Percentiles rank a stretch among this genome's conserved stretches.
Conservation (phyloP, 2,113 vertebrate genomes). For the Cephalopterus ornatus region DNA sequence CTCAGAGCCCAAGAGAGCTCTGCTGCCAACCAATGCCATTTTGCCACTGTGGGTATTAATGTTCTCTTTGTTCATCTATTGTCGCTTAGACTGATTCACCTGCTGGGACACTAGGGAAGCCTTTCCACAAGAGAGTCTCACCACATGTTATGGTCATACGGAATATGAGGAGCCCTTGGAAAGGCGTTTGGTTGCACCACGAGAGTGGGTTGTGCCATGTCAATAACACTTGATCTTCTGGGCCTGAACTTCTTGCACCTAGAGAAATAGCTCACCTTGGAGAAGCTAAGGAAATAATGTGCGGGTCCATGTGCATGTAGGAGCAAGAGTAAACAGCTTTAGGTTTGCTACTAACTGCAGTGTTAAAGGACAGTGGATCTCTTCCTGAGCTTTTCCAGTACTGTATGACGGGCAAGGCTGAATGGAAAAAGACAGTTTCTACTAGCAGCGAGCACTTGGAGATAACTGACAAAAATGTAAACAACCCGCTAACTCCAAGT, state of each 20-base stretch:
- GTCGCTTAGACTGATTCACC: not conserved
- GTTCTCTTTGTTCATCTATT: not conserved
- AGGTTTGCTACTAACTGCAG: not conserved
- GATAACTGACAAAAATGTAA: slow-evolving; percentile 2
- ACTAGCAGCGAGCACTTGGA: not conserved
- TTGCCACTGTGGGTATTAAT: not conserved
- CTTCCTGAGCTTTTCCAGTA: not conserved
- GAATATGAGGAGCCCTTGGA: not conserved
- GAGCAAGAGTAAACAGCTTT: not conserved
- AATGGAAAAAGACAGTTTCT: not conserved
- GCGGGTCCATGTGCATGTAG: not conserved
- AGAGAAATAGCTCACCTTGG: not conserved
- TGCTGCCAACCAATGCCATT: not conserved
- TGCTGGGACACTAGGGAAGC: not conserved
- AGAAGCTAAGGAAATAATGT: not conserved
- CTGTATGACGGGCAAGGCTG: not conserved
- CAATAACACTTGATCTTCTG: not conserved
- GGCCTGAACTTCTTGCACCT: not conserved
- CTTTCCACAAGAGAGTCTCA: rapidly evolving
- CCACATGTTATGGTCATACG: not conserved
- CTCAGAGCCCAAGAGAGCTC: not conserved
- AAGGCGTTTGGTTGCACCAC: not conserved
- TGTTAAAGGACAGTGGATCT: not conserved
- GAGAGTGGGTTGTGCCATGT: not conserved
- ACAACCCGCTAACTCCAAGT: not conserved